These are phyloP conservation scores for Tetheella fluctuosa DNA, from an alignment of 2,888 invertebrate genomes.

Conservation along the genomic window DNA sequence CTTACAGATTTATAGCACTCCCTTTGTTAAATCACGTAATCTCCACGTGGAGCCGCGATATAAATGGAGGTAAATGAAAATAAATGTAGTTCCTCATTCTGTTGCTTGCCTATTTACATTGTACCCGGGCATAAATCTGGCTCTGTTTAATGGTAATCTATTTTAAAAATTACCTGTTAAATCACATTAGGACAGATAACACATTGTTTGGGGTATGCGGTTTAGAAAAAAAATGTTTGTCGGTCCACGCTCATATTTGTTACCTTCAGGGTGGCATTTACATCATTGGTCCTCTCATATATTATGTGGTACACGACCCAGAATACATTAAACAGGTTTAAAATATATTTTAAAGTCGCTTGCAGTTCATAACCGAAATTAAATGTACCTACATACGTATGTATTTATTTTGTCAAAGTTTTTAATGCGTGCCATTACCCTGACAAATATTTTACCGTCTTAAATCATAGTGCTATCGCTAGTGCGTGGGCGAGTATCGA, in stretches of 20 bases:
- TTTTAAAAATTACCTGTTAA: constrained; percentile 82
- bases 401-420: constrained; percentile 27
- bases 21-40: constrained; percentile 84
- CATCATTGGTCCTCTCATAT: constrained; percentile 68
- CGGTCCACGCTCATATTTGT: constrained; percentile 73
- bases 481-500: constrained; percentile 68
- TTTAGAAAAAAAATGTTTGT: constrained; percentile 74
- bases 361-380: constrained; percentile 27
- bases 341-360: constrained; percentile 37
- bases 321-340: constrained; percentile 53
- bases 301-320: constrained; percentile 55
- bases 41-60: constrained; percentile 82
- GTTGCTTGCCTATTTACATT: constrained; percentile 80
- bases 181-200: constrained; percentile 83
- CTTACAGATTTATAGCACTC: constrained; percentile 79
- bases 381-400: too few species aligned
- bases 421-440: constrained; percentile 37
- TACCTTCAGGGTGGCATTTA: constrained; percentile 78
- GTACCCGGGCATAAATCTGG: constrained; percentile 72
- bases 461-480: constrained; percentile 65
- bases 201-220: constrained; percentile 76
- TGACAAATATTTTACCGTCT: constrained; percentile 41
- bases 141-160: constrained; percentile 78
- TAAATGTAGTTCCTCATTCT: constrained; percentile 84
- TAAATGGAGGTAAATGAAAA: constrained; percentile 83